Base-by-base conservation (phyloP, 2,113 vertebrate genomes). In the Ammospiza caudacuta region DNA sequence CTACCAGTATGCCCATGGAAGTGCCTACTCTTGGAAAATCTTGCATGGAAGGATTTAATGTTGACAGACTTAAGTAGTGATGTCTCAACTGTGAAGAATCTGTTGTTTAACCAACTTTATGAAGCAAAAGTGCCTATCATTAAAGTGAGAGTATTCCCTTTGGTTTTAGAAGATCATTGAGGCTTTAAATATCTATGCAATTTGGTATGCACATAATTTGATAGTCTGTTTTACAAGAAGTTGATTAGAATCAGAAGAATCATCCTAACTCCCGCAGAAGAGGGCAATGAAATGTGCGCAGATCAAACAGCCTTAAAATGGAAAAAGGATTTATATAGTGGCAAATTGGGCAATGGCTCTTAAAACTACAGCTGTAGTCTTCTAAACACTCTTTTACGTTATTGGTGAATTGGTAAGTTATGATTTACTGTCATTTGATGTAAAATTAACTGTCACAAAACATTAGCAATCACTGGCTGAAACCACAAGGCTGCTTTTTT, bases 61-160 rank as follows among this genome's bases (percentile, higher is more conserved):
- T 93, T 97, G 96, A 94, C 95, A 89, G 83, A 83, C 94, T 94
- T 93, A 95, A 87, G 76, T 66, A 95, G 92, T 91, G 97, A 97
- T 96, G 89, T 86, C 69, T 95, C 81, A 95, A 70, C 83, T 95
- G 91, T 95, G 95, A 95, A 96, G 97, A 97, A 97, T 96, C 96
- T 96, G 88, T 95, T 95, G 93, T 95, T 93, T 96, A 96, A 95
- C 92, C 68, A 93, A 94, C 58, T 88, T 90, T 27, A 84, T 74
- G 96, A 95, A 93, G 94, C 85, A 89, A 82, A 97, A 97, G 80
- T 86, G 61, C 77, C 82, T 77, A 52, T 87, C 76, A 35, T 83
- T 88, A 93, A 92, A 95, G 81, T 1, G 4, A 75, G 89, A 83
- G 41, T 52, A 75, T 94, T 95, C 85, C 33, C 79, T 86, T 78